Evolutionary conservation across 2,797 vertebrate species (phyloP), one percentile per base, ranked within the genome.

Genomic region (Tamandua tetradactyla): DNA sequence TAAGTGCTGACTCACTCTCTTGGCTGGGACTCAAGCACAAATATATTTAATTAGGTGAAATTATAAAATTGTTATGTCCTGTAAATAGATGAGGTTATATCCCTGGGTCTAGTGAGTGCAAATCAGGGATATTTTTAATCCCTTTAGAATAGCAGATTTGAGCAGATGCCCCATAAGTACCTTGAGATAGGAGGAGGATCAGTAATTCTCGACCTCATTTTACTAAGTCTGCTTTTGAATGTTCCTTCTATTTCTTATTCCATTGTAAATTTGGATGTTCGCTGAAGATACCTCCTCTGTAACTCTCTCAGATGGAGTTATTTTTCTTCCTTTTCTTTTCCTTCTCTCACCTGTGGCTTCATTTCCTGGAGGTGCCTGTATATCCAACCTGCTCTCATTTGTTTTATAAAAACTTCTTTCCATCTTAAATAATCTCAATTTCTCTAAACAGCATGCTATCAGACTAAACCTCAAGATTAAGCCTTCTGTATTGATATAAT

Each of bases 41-140:
- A 82, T 95, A 86, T 71, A 93, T 93, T 96, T 94, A 94, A 96
- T 93, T 30, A 93, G 44, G 32, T 83, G 82, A 86, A 95, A 91
- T 95, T 96, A 94, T 87, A 93, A 92, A 94, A 89, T 92, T 76
- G 69, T 78, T 90, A 78, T 88, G 27, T 27, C 52, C 17, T 18
- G 52, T 92, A 68, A 95, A 85, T 81, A 91, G 71, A 55, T 68
- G 78, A 62, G 17, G 78, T 49, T 52, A 4, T 75, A 72, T 66
- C 83, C 18, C 42, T 75, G 15, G 40, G 20, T 27, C 35, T 92
- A 87, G 32, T 90, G 55, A 84, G 66, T 90, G 81, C 49, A 92
- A 86, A 84, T 84, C 27, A 84, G 30, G n/a, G 17, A 42, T 83
- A 84, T 90, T 97, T 94, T 92, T 93, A 72, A 93, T 62, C 59